Conservation (phyloP, 2,113 vertebrate genomes). For the Excalfactoria chinensis region DNA sequence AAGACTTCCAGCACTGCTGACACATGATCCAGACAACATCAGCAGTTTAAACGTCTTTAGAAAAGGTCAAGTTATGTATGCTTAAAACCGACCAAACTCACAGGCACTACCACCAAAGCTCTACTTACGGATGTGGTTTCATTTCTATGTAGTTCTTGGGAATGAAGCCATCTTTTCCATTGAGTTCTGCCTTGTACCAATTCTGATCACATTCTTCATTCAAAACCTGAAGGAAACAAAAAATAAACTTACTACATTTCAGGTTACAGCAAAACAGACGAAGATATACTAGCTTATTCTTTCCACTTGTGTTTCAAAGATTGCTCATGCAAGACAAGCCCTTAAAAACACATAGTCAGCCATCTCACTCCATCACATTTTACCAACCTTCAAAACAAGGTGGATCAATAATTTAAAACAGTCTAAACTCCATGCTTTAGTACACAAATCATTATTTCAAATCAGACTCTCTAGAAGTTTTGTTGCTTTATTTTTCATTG, state of each 20-base stretch:
- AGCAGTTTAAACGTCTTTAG: slow-evolving; percentile 24
- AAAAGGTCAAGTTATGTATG: slow-evolving; percentile 10
- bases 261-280: background rate
- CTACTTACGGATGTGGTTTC: slow-evolving; percentile 97
- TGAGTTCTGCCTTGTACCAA: slow-evolving; percentile 98
- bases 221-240: slow-evolving; percentile 86
- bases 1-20: slow-evolving; percentile 27
- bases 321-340: background rate
- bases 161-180: slow-evolving; percentile 97
- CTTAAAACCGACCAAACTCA: background rate
- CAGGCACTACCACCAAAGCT: background rate
- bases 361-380: background rate
- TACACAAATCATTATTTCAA: background rate
- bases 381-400: background rate
- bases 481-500: background rate
- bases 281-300: background rate
- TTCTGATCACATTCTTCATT: slow-evolving; percentile 96
- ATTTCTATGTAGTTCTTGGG: slow-evolving; percentile 99
- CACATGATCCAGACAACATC: slow-evolving; percentile 17
- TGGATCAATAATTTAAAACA: background rate
- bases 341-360: background rate
- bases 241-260: background rate
- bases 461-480: background rate
- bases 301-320: background rate
- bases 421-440: background rate